These are phyloP conservation scores for Ctenosaura bakeri DNA, from an alignment of 2,797 vertebrate genomes.

Conservation along the genomic window DNA sequence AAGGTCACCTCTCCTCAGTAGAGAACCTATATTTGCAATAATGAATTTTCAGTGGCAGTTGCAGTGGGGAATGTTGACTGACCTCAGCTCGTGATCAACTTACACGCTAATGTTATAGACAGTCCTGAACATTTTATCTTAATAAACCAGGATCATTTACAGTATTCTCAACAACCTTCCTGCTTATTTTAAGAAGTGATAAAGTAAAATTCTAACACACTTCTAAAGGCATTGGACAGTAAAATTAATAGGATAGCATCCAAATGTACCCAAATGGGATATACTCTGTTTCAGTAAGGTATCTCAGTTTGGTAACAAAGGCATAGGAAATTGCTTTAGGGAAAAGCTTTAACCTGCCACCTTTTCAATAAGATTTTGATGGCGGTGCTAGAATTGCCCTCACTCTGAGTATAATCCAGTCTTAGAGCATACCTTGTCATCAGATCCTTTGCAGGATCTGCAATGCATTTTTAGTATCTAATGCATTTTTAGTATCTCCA, in stretches of 20 bases:
- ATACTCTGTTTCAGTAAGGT: neutral
- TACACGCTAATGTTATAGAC: neutral
- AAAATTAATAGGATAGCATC: neutral
- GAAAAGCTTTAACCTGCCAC: neutral
- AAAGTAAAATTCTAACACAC: neutral
- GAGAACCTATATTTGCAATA: neutral
- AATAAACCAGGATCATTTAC: neutral
- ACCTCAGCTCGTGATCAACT: constrained; percentile 10
- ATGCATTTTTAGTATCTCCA: neutral
- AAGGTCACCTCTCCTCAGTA: constrained; percentile 24
- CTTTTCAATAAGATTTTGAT: neutral
- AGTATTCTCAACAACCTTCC: neutral
- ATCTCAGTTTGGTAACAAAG: neutral
- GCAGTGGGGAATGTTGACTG: constrained; percentile 8
- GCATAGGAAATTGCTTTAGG: neutral
- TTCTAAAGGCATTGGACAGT: neutral
- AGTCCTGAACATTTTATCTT: neutral
- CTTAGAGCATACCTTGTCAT: neutral
- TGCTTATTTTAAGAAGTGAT: constrained; percentile 1
- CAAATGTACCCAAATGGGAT: neutral
- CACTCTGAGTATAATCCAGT: neutral
- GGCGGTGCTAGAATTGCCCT: neutral
- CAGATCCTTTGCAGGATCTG: neutral
- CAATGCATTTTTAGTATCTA: neutral
- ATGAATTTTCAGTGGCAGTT: neutral